phyloP scores from a whole-genome alignment of 2,888 invertebrate species.

The Ellobium chinense region DNA sequence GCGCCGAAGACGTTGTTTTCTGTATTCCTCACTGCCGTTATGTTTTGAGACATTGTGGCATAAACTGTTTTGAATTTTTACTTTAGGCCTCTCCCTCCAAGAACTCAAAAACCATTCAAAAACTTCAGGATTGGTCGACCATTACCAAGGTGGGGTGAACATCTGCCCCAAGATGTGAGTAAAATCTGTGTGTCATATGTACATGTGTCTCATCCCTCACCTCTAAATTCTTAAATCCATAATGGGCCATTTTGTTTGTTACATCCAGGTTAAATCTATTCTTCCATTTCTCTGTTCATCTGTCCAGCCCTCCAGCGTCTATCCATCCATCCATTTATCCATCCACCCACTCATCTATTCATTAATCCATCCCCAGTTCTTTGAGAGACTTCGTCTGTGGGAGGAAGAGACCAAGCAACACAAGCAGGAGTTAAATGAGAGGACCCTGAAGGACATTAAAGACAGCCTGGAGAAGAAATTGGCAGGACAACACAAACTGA shows the following conservation, averaged over 20 bases:
- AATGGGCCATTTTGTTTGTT: too few relatives aligned
- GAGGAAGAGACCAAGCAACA: conserved; percentile 71
- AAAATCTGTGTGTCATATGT: not conserved
- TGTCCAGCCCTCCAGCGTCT: not conserved
- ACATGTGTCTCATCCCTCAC: too few relatives aligned
- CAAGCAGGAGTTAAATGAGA: conserved; percentile 70
- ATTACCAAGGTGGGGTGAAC: conserved; percentile 67
- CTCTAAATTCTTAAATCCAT: too few relatives aligned
- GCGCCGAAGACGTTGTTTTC: too few relatives aligned
- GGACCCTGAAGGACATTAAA: conserved; percentile 66
- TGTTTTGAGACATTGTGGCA: too few relatives aligned
- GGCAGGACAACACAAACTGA: conserved; percentile 74
- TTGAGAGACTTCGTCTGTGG: conserved; percentile 72
- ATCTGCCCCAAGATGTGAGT: conserved; percentile 74
- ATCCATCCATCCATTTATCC: not conserved
- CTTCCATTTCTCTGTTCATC: not conserved
- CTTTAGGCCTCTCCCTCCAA: conserved; percentile 50
- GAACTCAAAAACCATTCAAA: conserved; percentile 47
- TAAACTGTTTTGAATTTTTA: not conserved
- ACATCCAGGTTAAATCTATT: too few relatives aligned
- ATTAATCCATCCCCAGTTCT: conserved; percentile 66
- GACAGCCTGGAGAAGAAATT: conserved; percentile 74
- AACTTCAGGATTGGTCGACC: conserved; percentile 58
- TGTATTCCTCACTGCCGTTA: too few relatives aligned
- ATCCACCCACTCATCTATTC: not conserved